Percentiles rank a stretch among this genome's conserved stretches.
phyloP scores from a whole-genome alignment of 2,888 invertebrate species.

The Pseudococcus jackbeardsleyi region DNA sequence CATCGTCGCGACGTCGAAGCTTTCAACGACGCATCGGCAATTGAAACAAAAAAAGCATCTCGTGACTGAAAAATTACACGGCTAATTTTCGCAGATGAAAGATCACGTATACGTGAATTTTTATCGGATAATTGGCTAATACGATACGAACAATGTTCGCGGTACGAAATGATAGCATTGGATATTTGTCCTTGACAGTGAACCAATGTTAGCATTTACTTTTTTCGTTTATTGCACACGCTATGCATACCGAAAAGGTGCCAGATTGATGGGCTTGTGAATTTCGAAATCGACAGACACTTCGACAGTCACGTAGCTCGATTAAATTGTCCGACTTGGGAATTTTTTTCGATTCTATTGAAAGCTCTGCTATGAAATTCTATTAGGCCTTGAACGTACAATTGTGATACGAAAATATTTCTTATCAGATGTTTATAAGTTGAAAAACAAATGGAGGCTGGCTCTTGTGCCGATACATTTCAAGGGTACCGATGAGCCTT shows the following conservation, averaged over 20 bases:
- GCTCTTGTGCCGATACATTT: conserved; percentile 7
- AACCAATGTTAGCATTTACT: conserved; percentile 30
- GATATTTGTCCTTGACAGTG: conserved; percentile 40
- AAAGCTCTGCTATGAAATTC: not conserved
- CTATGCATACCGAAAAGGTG: conserved; percentile 26
- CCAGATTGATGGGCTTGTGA: not conserved
- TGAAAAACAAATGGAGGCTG: not conserved
- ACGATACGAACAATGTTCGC: conserved; percentile 8
- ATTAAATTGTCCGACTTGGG: not conserved
- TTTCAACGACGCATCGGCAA: not conserved
- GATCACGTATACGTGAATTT: not conserved
- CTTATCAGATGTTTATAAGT: conserved; percentile 37
- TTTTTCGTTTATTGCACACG: conserved; percentile 13
- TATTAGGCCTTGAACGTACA: conserved; percentile 25
- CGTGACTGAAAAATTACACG: not conserved
- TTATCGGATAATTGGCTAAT: conserved; percentile 41
- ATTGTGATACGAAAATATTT: conserved; percentile 8
- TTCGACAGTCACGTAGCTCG: not conserved
- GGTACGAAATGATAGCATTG: not conserved
- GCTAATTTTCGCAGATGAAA: not conserved
- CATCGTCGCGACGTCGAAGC: not conserved
- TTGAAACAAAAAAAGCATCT: not conserved
- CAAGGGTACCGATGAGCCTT: conserved; percentile 25
- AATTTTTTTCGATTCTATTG: not conserved
- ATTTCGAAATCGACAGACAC: conserved; percentile 3